These are phyloP conservation scores for Alouatta caraya DNA, from an alignment of 2,797 vertebrate genomes.

Conservation along the genomic window DNA sequence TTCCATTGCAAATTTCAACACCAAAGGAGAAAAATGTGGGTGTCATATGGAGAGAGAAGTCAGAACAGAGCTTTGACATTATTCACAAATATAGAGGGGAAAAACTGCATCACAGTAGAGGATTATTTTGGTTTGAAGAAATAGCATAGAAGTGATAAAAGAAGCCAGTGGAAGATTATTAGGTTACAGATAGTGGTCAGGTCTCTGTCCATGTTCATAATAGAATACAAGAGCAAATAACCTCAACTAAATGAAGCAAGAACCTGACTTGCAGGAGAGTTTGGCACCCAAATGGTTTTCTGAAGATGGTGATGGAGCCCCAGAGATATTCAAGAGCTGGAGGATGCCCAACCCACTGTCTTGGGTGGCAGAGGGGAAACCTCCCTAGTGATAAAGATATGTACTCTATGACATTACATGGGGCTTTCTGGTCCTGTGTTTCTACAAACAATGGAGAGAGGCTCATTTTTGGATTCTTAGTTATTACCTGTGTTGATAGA, in stretches of 20 bases:
- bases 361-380: not conserved
- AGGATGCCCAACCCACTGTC: not conserved
- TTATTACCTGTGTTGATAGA: not conserved
- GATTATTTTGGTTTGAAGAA: not conserved
- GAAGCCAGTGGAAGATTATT: not conserved
- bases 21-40: not conserved
- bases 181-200: not conserved
- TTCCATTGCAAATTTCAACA: conserved; percentile 31
- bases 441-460: not conserved
- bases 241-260: not conserved
- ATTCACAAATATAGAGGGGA: not conserved
- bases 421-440: not conserved
- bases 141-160: not conserved
- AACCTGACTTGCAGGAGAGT: not conserved
- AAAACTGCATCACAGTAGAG: not conserved
- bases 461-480: conserved; percentile 22
- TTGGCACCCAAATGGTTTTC: not conserved
- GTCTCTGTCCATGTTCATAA: not conserved
- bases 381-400: not conserved
- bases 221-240: not conserved
- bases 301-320: not conserved
- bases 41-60: not conserved
- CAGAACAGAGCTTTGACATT: conserved; percentile 13
- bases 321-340: not conserved
- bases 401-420: not conserved